Conservation (phyloP, 2,888 invertebrate species). For the Gryllus longicercus region DNA sequence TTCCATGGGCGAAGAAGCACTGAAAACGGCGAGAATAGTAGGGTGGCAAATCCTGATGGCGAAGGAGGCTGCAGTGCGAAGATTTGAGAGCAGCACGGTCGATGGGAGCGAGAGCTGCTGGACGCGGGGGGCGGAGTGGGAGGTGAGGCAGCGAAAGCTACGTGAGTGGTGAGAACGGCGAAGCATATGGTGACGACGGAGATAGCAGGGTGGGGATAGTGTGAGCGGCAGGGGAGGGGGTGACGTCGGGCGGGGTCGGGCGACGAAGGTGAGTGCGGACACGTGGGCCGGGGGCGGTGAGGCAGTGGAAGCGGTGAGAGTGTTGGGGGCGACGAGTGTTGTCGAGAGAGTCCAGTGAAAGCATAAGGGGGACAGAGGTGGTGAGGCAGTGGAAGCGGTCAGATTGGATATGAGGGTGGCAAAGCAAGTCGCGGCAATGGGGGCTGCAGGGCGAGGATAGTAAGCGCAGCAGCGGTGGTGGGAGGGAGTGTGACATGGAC, state of each 20-base stretch:
- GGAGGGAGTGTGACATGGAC: too few relatives aligned
- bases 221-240: not conserved
- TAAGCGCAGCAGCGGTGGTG: not conserved
- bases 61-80: too few relatives aligned
- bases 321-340: not conserved
- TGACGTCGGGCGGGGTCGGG: too few relatives aligned
- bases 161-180: not conserved
- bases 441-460: not conserved
- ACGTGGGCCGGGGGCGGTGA: not conserved
- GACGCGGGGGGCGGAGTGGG: too few relatives aligned
- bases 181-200: not conserved
- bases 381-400: not conserved
- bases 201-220: not conserved
- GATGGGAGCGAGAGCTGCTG: too few relatives aligned
- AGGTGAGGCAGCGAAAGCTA: not conserved
- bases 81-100: too few relatives aligned
- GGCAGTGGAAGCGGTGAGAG: not conserved
- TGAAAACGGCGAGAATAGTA: too few relatives aligned
- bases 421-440: not conserved
- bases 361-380: too few relatives aligned
- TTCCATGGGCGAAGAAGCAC: too few relatives aligned
- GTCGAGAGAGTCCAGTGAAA: too few relatives aligned
- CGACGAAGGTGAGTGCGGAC: constrained; percentile 6
- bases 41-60: too few relatives aligned
- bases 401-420: not conserved